Evolutionary conservation across 2,888 invertebrate genomes (phyloP), one percentile per base, ranked within the genome.

Genomic region (Metopia argyrocephala): DNA sequence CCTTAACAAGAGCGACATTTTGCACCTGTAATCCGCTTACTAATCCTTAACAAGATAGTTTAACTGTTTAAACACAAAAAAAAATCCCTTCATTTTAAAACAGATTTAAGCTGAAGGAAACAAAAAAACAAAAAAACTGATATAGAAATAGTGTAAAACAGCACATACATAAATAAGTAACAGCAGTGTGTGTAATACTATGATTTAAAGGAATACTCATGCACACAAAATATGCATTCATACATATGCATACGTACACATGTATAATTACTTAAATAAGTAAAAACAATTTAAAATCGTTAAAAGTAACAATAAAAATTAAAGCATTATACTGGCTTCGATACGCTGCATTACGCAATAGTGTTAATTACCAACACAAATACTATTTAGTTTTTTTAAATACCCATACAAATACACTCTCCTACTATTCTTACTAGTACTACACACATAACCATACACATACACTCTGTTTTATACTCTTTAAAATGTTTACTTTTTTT

Each of bases 301-400:
- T 2, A 56, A 1, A 18, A 20, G 27, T n/a, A 25, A 27, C n/a
- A 27, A 56, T 9, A 56, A 56, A 73, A 70, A 54, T 54, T 68
- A 48, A 78, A 85, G 86, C 87, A 88, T 86, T 88, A 85, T 85
- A 87, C 86, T 86, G 88, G 88, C 88, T 88, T 88, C 88, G 88
- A 88, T 88, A 87, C 86, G 88, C 87, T 87, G 88, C 88, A 89
- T 88, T 88, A 88, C 88, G 88, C 89, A 88, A 88, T 87, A 89
- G 88, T 88, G 88, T 88, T 88, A 88, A 88, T 88, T 89, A 87
- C 88, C 76, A 85, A 85, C 85, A 86, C 84, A 86, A 68, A 70
- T 45, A 73, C 68, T n/a, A n/a, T n/a, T n/a, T n/a, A n/a, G n/a
- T n/a, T n/a, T n/a, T n/a, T n/a, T n/a, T n/a, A n/a, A n/a, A 86